A percentile compares a stretch with the other conserved stretches of the same genome.
These are phyloP conservation scores for Chitala chitala DNA, from an alignment of 2,113 vertebrate genomes.

Conservation along the genomic window DNA sequence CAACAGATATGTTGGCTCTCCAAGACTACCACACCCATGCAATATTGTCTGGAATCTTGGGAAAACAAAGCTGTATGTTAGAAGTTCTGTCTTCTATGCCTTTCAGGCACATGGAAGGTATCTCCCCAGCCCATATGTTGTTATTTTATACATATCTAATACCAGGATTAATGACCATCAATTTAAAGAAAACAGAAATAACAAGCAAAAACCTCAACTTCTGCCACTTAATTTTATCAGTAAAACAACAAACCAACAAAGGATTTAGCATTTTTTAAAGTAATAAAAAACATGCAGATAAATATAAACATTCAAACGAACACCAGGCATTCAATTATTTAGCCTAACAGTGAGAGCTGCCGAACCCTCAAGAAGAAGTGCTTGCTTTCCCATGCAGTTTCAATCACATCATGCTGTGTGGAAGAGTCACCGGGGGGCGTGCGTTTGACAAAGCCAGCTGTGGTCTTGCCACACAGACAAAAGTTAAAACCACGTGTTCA, in stretches of 20 bases:
- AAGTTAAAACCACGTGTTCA: constrained; percentile 13
- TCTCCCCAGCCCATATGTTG: background rate
- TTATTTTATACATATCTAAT: no score
- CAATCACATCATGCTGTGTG: constrained; percentile 1
- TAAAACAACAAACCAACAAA: no score
- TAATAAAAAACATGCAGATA: no score
- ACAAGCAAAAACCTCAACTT: background rate
- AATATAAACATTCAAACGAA: no score
- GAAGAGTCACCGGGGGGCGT: background rate
- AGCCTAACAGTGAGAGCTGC: background rate
- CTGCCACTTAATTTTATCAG: no score
- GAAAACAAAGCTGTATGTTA: background rate
- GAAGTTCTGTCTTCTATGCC: background rate
- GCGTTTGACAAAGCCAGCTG: background rate
- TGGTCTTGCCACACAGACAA: background rate
- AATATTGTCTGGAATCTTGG: background rate
- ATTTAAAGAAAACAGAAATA: background rate
- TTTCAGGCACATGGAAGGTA: background rate
- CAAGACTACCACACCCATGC: background rate
- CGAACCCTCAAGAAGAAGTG: background rate
- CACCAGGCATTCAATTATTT: background rate
- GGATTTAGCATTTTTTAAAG: no score
- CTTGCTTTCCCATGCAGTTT: constrained; percentile 5
- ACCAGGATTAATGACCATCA: no score
- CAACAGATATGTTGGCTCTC: background rate